Evolutionary conservation across 2,797 vertebrate species (phyloP).

Genomic region (Rhynchonycteris naso): DNA sequence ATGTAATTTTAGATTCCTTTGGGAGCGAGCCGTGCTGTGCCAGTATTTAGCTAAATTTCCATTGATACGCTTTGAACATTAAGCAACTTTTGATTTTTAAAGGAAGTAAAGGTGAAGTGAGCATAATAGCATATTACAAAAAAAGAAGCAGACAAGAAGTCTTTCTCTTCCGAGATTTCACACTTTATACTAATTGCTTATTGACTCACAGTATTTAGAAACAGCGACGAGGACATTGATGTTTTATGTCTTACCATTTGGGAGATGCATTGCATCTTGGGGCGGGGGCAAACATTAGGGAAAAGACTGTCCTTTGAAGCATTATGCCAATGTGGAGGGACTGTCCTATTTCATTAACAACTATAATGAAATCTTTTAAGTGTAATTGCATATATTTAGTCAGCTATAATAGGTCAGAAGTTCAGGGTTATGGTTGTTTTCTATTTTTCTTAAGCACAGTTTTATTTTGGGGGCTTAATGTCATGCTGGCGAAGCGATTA

Average conservation of each 20-base stretch:
- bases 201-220: constrained; percentile 53
- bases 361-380: constrained; percentile 61
- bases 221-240: constrained; percentile 22
- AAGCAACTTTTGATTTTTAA: constrained; percentile 82
- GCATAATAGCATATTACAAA: constrained; percentile 55
- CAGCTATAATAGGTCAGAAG: constrained; percentile 60
- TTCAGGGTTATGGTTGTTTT: constrained; percentile 49
- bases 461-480: constrained; percentile 59
- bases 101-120: constrained; percentile 78
- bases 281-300: neutral
- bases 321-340: constrained; percentile 55
- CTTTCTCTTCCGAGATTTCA: constrained; percentile 74
- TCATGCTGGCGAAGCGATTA: neutral
- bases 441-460: neutral
- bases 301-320: constrained; percentile 29
- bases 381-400: constrained; percentile 44
- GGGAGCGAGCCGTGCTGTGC: constrained; percentile 82
- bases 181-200: constrained; percentile 54
- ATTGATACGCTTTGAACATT: constrained; percentile 75
- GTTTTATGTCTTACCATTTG: constrained; percentile 61
- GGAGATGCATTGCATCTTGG: constrained; percentile 73
- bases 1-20: constrained; percentile 85
- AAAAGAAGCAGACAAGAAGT: constrained; percentile 57
- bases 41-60: constrained; percentile 85
- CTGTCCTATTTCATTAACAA: constrained; percentile 70